These are phyloP conservation scores for Dendroctonus ponderosae DNA, from an alignment of 1,140 invertebrate genomes.

Conservation along the genomic window DNA sequence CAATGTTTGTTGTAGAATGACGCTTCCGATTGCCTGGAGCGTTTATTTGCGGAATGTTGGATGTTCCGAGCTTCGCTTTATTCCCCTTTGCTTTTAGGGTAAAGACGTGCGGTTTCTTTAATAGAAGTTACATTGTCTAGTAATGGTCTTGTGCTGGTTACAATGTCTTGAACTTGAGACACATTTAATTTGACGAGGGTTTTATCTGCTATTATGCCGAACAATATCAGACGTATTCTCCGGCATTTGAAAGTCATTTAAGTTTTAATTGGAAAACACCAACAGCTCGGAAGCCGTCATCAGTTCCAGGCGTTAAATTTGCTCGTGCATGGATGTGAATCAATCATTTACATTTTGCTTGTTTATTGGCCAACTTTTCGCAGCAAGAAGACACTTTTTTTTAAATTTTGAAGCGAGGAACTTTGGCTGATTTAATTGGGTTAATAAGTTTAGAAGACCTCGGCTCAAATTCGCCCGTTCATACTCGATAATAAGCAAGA, in stretches of 20 bases:
- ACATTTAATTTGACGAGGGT: slow-evolving; percentile 5
- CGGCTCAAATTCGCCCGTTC: slow-evolving; percentile 2
- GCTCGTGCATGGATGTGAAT: too few relatives aligned
- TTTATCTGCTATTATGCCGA: not conserved
- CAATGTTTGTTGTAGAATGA: slow-evolving; percentile 25
- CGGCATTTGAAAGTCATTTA: too few relatives aligned
- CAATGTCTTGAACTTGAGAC: slow-evolving; percentile 4
- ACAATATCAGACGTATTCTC: too few relatives aligned
- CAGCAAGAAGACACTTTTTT: too few relatives aligned
- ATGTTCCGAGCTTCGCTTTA: slow-evolving; percentile 14
- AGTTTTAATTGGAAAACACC: not conserved
- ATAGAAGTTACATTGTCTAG: slow-evolving; percentile 16
- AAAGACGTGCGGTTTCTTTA: slow-evolving; percentile 24
- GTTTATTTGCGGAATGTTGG: slow-evolving; percentile 21
- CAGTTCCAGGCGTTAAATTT: too few relatives aligned
- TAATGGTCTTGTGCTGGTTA: slow-evolving; percentile 4
- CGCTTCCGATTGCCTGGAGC: slow-evolving; percentile 11
- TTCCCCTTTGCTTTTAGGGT: slow-evolving; percentile 23
- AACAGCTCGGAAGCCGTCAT: too few relatives aligned
- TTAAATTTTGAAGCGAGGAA: too few relatives aligned
- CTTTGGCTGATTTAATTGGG: too few relatives aligned
- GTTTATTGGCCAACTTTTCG: too few relatives aligned
- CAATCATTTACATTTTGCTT: too few relatives aligned
- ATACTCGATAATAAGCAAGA: not conserved
- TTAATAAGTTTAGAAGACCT: slow-evolving; percentile 9